Conservation (phyloP, 2,888 invertebrate genomes). For the Ecliptopera silaceata region DNA sequence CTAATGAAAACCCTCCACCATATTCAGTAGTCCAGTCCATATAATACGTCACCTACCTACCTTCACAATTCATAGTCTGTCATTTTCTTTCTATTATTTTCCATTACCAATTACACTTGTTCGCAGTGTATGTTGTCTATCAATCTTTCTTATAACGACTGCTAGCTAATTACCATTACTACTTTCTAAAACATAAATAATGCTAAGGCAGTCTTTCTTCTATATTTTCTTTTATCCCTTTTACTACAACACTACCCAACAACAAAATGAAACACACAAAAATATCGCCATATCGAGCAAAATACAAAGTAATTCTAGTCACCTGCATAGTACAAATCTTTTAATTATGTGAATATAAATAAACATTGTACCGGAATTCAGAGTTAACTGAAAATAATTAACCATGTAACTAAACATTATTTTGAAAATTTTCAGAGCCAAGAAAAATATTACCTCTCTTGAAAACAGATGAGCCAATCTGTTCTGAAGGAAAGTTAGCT, state of each 20-base stretch:
- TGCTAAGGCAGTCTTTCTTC: slow-evolving; percentile 58
- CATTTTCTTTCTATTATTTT: slow-evolving; percentile 3
- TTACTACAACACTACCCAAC: slow-evolving; percentile 49
- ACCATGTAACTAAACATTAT: neutral
- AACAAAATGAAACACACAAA: slow-evolving; percentile 54
- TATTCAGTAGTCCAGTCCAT: slow-evolving; percentile 7
- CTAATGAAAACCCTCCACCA: slow-evolving; percentile 8
- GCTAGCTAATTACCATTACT: slow-evolving; percentile 5
- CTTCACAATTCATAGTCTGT: neutral
- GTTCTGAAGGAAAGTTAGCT: slow-evolving; percentile 94
- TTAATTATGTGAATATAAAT: too few species aligned
- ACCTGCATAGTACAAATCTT: slow-evolving; percentile 41
- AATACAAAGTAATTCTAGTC: slow-evolving; percentile 31
- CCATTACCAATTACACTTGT: neutral
- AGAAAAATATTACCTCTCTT: slow-evolving; percentile 93
- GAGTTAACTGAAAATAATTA: neutral
- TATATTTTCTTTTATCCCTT: slow-evolving; percentile 45
- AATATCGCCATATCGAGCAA: slow-evolving; percentile 21
- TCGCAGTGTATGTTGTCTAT: neutral
- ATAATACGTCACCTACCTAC: slow-evolving; percentile 3
- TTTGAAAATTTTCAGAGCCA: slow-evolving; percentile 87
- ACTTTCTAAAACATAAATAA: slow-evolving; percentile 34
- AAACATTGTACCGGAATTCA: too few species aligned
- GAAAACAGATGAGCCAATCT: slow-evolving; percentile 96
- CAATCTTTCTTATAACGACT: slow-evolving; percentile 3